Percentiles rank a stretch among this genome's conserved stretches.
phyloP scores from a whole-genome alignment of 1,140 invertebrate genomes.

The Metopolophium dirhodum region DNA sequence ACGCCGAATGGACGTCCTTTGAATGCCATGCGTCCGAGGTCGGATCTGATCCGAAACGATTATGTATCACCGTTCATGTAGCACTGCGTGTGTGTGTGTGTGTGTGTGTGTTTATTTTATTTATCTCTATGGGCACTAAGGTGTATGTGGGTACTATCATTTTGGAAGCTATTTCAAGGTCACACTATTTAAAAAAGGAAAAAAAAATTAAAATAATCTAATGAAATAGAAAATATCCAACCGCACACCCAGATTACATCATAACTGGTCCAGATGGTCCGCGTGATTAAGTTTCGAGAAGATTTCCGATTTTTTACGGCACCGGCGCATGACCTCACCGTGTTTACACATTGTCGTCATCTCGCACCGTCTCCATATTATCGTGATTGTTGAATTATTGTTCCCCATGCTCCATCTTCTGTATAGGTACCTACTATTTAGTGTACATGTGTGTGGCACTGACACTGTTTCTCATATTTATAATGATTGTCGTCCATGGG shows the following conservation, averaged over 20 bases:
- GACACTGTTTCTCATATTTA: slow-evolving; percentile 26
- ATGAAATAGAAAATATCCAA: slow-evolving; percentile 44
- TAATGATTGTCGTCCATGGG: slow-evolving; percentile 15
- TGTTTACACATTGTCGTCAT: background rate
- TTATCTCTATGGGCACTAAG: background rate
- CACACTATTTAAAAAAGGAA: slow-evolving; percentile 9
- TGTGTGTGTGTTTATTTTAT: slow-evolving; percentile 30
- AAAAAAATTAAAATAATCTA: slow-evolving; percentile 47
- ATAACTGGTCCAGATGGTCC: slow-evolving; percentile 36
- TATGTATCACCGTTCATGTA: background rate
- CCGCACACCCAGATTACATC: slow-evolving; percentile 42
- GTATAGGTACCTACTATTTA: no score
- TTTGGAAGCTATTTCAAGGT: slow-evolving; percentile 42
- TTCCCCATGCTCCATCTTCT: background rate
- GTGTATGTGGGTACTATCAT: background rate
- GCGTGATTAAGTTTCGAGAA: slow-evolving; percentile 27
- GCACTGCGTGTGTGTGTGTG: background rate
- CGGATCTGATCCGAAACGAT: slow-evolving; percentile 12
- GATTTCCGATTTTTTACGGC: slow-evolving; percentile 50
- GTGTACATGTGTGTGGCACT: slow-evolving; percentile 13
- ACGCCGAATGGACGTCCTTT: slow-evolving; percentile 37
- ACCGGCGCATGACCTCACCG: slow-evolving; percentile 25
- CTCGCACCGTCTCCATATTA: background rate
- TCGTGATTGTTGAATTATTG: slow-evolving; percentile 17
- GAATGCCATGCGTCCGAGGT: slow-evolving; percentile 40